Evolutionary conservation across 2,797 vertebrate genomes (phyloP).

Genomic region (Leucoraja ocellata): DNA sequence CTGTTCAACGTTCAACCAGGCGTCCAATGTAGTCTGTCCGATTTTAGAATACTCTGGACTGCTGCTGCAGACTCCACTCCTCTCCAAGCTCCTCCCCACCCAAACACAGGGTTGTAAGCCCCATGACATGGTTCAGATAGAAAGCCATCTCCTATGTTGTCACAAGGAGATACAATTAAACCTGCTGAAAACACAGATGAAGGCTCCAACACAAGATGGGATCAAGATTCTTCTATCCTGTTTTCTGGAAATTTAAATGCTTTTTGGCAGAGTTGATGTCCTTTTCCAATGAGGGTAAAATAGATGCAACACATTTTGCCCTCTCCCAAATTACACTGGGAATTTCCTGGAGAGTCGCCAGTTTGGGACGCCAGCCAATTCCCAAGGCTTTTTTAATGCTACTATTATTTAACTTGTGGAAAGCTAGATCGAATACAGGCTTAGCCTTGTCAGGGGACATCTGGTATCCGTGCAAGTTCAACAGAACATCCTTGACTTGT

Average conservation of each 20-base stretch:
- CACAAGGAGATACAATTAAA: not conserved
- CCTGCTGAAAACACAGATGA: not conserved
- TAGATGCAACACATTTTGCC: not conserved
- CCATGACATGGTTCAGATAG: not conserved
- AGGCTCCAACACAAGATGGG: not conserved
- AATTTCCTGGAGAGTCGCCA: not conserved
- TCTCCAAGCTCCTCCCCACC: not conserved
- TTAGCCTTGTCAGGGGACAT: not conserved
- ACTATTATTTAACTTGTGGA: not conserved
- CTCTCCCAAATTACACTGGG: not conserved
- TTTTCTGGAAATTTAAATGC: not conserved
- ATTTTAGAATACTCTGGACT: no score
- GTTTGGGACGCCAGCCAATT: not conserved
- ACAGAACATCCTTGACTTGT: no score
- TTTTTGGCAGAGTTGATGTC: not conserved
- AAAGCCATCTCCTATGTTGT: not conserved
- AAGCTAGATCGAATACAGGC: not conserved
- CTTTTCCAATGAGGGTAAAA: not conserved
- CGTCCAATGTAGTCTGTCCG: no score
- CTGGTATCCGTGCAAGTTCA: not conserved
- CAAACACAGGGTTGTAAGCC: not conserved
- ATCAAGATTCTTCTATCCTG: not conserved
- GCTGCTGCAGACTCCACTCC: no score
- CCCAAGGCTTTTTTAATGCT: not conserved
- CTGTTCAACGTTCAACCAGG: no score